Evolutionary conservation across 2,888 invertebrate species (phyloP), one percentile per base, ranked within the genome.

Genomic region (Drosophila koepferae): DNA sequence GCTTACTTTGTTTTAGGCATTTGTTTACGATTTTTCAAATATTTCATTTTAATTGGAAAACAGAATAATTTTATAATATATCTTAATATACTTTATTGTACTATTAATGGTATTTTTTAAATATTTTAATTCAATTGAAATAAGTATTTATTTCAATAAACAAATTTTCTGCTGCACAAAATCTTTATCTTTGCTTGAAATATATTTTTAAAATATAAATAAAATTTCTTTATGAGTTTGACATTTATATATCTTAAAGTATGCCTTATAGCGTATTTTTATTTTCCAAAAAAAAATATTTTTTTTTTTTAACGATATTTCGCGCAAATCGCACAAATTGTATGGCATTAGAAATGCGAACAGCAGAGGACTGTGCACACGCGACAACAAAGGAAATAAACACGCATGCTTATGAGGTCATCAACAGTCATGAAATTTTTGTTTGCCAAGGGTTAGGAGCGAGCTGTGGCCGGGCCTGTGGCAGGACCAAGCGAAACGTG

Each of bases 351-450:
- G 28, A 31, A 28, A 48, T 48, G 48, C 48, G 49, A 12, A 23
- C 16, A 20, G 23, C 23, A 38, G n/a, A n/a, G 36, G 43, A 62
- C 44, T 59, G 48, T 49, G 51, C 60, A 53, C 70, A 70, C 74
- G 61, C 75, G 67, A 62, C 68, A 72, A 80, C 73, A 75, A 78
- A 80, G 66, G 67, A 77, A 71, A 84, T 84, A 87, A 82, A 82
- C 85, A 86, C 89, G 79, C 81, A 77, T 88, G 80, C 78, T 88
- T 88, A 86, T 86, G 88, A 83, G 88, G 87, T 85, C 85, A 87
- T 86, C 86, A 76, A 72, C 72, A 85, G 84, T 84, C 87, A 69
- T 80, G 74, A 83, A 84, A 83, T 76, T 79, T 67, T 41, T 74
- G 64, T 68, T 74, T 65, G 67, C 72, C 59, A 46, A 46, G 58